phyloP scores from a whole-genome alignment of 2,888 invertebrate genomes.

The Megalurothrips usitatus region DNA sequence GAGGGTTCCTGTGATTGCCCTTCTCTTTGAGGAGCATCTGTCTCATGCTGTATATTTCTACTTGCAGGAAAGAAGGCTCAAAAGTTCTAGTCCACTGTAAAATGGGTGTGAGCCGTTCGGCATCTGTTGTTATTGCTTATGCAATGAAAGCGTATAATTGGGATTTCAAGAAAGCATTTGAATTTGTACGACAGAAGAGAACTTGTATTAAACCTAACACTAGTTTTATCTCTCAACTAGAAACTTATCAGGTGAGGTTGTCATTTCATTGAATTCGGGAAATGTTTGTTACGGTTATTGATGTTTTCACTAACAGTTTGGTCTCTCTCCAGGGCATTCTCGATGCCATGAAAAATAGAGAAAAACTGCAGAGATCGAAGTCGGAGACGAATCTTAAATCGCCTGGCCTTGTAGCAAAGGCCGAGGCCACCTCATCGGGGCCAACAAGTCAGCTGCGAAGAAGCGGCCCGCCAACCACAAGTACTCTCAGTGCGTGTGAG shows the following conservation, averaged over 20 bases:
- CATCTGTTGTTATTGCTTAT: conserved; percentile 96
- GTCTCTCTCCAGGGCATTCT: conserved; percentile 70
- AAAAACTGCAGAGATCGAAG: conserved; percentile 86
- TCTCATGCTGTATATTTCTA: conserved; percentile 33
- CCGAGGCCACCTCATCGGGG: background rate
- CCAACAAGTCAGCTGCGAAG: background rate
- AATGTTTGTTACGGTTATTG: background rate
- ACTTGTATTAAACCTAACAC: conserved; percentile 94
- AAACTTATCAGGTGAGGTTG: conserved; percentile 64
- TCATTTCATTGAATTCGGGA: conserved; percentile 21
- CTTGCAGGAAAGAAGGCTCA: conserved; percentile 69
- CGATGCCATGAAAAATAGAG: conserved; percentile 93
- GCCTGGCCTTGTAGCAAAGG: conserved; percentile 49
- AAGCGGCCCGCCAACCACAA: background rate
- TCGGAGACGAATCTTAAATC: conserved; percentile 86
- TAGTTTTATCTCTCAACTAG: conserved; percentile 88
- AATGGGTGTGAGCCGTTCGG: conserved; percentile 98
- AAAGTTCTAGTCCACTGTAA: conserved; percentile 98
- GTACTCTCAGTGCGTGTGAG: background rate
- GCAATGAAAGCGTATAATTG: conserved; percentile 97
- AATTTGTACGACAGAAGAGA: conserved; percentile 85
- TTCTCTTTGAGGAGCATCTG: background rate
- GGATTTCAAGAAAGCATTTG: conserved; percentile 83
- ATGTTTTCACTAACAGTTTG: background rate
- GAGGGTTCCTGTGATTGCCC: conserved; percentile 32